Evolutionary conservation across 2,888 invertebrate species (phyloP).

Genomic region (Dynastes grantii): DNA sequence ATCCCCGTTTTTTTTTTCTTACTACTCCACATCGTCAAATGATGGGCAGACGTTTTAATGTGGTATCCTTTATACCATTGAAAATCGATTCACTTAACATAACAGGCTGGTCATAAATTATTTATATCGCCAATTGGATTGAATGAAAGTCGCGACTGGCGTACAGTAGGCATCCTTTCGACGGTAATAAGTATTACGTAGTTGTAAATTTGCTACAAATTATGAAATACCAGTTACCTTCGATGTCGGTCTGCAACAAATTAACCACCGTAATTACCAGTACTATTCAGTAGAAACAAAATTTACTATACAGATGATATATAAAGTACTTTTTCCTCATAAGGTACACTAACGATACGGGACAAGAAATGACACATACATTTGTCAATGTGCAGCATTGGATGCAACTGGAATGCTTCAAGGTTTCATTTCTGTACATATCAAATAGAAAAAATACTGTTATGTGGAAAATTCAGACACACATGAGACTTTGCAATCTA

Average conservation of each 20-base stretch:
- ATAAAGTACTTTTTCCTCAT: not conserved
- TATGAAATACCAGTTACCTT: slow-evolving; percentile 29
- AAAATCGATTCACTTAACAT: slow-evolving; percentile 18
- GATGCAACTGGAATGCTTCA: too few relatives aligned
- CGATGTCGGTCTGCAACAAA: slow-evolving; percentile 26
- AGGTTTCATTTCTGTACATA: too few relatives aligned
- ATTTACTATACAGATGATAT: slow-evolving; percentile 7
- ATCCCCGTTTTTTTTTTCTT: slow-evolving; percentile 9
- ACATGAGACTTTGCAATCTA: too few relatives aligned
- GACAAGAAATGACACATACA: too few relatives aligned
- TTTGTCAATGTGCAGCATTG: too few relatives aligned
- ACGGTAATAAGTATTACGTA: slow-evolving; percentile 30
- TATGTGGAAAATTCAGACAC: too few relatives aligned
- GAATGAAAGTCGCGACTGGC: slow-evolving; percentile 31
- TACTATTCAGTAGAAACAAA: slow-evolving; percentile 16
- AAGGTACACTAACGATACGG: too few relatives aligned
- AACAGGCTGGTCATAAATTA: slow-evolving; percentile 36
- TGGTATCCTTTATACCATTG: slow-evolving; percentile 25
- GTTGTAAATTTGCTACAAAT: slow-evolving; percentile 42
- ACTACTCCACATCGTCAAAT: slow-evolving; percentile 17
- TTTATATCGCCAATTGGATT: slow-evolving; percentile 18
- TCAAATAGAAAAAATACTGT: too few relatives aligned
- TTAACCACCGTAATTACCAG: slow-evolving; percentile 24
- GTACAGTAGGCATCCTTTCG: slow-evolving; percentile 10
- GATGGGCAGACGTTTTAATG: slow-evolving; percentile 17